Evolutionary conservation across 2,888 invertebrate genomes (phyloP).

Genomic region (Octodonta nipae): DNA sequence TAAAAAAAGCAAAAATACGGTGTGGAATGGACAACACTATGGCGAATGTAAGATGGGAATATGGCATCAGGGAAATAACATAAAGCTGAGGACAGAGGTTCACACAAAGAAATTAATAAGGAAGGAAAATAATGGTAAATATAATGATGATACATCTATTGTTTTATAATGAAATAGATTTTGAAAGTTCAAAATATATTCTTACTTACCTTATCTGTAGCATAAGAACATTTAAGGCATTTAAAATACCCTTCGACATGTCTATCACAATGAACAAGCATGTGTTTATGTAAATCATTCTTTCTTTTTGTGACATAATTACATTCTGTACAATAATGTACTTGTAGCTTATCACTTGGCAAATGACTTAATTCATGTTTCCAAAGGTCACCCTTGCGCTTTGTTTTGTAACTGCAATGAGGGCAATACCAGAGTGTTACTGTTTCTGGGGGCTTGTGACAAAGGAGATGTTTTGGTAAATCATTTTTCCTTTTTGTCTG

Average conservation of each 20-base stretch:
- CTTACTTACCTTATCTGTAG: slow-evolving; percentile 11
- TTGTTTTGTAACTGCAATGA: slow-evolving; percentile 17
- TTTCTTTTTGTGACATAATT: slow-evolving; percentile 14
- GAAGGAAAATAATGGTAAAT: no score
- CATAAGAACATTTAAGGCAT: slow-evolving; percentile 18
- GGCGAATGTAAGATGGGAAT: no score
- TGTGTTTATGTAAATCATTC: slow-evolving; percentile 20
- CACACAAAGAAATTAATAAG: background rate
- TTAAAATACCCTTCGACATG: slow-evolving; percentile 15
- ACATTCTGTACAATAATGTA: slow-evolving; percentile 13
- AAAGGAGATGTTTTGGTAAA: slow-evolving; percentile 15
- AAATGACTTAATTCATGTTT: slow-evolving; percentile 15
- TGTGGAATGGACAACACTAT: no score
- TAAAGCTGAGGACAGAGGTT: background rate
- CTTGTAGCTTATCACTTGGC: slow-evolving; percentile 7
- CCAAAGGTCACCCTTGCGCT: slow-evolving; percentile 16
- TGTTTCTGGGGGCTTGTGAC: slow-evolving; percentile 11
- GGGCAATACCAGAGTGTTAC: slow-evolving; percentile 14
- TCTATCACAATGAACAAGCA: slow-evolving; percentile 18
- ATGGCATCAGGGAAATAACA: background rate
- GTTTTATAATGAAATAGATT: no score
- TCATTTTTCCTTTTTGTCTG: slow-evolving; percentile 16
- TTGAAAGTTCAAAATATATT: background rate
- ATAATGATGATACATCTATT: no score
- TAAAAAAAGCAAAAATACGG: no score